Evolutionary conservation across 2,113 vertebrate species (phyloP), one percentile per base, ranked within the genome.

Genomic region (Rhinopomastus cyanomelas): DNA sequence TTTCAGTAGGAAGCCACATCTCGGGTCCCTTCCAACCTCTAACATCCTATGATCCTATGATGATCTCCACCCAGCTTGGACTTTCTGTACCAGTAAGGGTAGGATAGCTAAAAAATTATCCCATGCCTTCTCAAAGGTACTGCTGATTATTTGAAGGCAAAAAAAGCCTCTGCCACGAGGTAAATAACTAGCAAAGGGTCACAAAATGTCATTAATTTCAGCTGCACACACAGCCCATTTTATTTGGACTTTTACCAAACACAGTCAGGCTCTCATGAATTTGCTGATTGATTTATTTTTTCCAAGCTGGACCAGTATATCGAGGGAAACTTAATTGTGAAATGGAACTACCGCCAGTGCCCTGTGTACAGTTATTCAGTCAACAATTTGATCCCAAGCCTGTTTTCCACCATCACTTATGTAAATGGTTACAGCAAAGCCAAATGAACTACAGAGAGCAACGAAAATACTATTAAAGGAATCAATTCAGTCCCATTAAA

Each of bases 361-460:
- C 49, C 39, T 32, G 49, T 1, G 11, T 17, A 14, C 55, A 61
- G 61, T 60, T 65, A 32, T 22, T 53, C 73, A 81, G 34, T 1
- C 62, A 34, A 7, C 42, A 67, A 19, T 39, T 25, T 37, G 60
- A 80, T 48, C 30, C 78, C 15, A 34, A 61, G 36, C 34, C 69
- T 78, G 48, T 52, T 65, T 75, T 66, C 76, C 62, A 57, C 61
- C 59, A 8, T 65, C 72, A 66, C 69, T 91, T 32, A 6, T 57
- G 73, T 72, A 88, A 81, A 86, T 20, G 46, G 49, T 32, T 74
- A n/a, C 66, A 86, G 80, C 80, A 56, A 75, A 89, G 85, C 76
- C 82, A 91, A 94, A 84, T 55, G 69, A 86, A 81, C 80, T 90
- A 53, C 80, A 68, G 81, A 91, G 69, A 86, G 83, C 32, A 87